Conservation (phyloP, 2,888 invertebrate genomes). For the Dasysyrphus tricinctus region DNA sequence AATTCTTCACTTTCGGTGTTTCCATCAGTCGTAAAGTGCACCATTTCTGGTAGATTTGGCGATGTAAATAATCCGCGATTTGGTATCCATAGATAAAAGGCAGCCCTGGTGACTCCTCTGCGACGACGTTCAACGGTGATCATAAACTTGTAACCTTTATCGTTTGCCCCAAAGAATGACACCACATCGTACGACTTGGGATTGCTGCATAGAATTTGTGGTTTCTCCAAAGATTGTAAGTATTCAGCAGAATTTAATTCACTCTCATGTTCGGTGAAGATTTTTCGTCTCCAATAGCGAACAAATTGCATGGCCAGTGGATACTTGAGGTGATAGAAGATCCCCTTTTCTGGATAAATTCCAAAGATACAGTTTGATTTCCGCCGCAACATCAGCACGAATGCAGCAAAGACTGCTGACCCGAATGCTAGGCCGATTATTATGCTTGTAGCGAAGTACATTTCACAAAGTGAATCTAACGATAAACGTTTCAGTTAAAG, state of each 20-base stretch:
- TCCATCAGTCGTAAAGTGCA: slow-evolving; percentile 84
- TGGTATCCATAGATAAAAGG: slow-evolving; percentile 88
- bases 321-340: slow-evolving; percentile 85
- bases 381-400: slow-evolving; percentile 78
- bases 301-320: slow-evolving; percentile 83
- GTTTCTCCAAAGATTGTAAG: slow-evolving; percentile 84
- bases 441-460: slow-evolving; percentile 53
- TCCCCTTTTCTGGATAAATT: slow-evolving; percentile 85
- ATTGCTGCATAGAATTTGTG: slow-evolving; percentile 84
- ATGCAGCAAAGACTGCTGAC: slow-evolving; percentile 61
- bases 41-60: slow-evolving; percentile 89
- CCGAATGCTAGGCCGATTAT: slow-evolving; percentile 74
- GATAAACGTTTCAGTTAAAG: slow-evolving; percentile 1
- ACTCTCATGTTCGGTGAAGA: slow-evolving; percentile 79
- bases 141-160: slow-evolving; percentile 87
- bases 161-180: slow-evolving; percentile 89
- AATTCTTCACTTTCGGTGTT: slow-evolving; percentile 85
- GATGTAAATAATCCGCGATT: slow-evolving; percentile 88
- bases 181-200: slow-evolving; percentile 89
- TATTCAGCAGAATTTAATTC: slow-evolving; percentile 77
- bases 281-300: slow-evolving; percentile 81
- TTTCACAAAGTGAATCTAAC: neutral
- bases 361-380: slow-evolving; percentile 83
- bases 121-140: slow-evolving; percentile 88
- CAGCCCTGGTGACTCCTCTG: slow-evolving; percentile 87